Evolutionary conservation across 1,140 invertebrate genomes (phyloP).

Genomic region (Ruditapes philippinarum): DNA sequence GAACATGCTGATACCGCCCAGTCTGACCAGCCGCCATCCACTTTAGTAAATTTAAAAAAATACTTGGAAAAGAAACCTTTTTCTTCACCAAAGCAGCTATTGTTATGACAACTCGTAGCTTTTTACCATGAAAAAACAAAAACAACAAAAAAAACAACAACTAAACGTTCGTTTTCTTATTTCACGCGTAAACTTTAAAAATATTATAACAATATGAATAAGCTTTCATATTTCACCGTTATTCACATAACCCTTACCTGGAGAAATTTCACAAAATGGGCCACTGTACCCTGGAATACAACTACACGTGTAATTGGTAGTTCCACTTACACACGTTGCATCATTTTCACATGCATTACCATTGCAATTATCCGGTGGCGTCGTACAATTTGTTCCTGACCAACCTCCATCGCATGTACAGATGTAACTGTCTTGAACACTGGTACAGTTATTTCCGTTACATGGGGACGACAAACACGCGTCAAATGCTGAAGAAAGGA

Average conservation of each 20-base stretch:
- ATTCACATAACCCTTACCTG: no score
- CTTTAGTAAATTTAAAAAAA: conserved; percentile 42
- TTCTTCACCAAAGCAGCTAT: background rate
- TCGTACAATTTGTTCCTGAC: conserved; percentile 13
- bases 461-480: conserved; percentile 30
- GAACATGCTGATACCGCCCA: conserved; percentile 87
- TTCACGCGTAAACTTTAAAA: no score
- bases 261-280: conserved; percentile 30
- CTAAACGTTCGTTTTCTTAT: no score
- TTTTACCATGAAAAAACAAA: background rate
- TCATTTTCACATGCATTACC: conserved; percentile 41
- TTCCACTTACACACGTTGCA: conserved; percentile 29
- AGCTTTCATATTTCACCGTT: no score
- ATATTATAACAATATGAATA: no score
- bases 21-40: conserved; percentile 87
- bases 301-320: conserved; percentile 33
- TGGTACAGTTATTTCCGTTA: conserved; percentile 24
- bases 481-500: conserved; percentile 8
- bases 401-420: conserved; percentile 47
- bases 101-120: background rate
- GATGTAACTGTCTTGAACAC: background rate
- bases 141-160: no score
- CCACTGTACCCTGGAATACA: background rate
- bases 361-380: conserved; percentile 39
- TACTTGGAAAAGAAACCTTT: background rate